Base-by-base conservation (phyloP, 1,140 invertebrate genomes). In the Lycorma delicatula region DNA sequence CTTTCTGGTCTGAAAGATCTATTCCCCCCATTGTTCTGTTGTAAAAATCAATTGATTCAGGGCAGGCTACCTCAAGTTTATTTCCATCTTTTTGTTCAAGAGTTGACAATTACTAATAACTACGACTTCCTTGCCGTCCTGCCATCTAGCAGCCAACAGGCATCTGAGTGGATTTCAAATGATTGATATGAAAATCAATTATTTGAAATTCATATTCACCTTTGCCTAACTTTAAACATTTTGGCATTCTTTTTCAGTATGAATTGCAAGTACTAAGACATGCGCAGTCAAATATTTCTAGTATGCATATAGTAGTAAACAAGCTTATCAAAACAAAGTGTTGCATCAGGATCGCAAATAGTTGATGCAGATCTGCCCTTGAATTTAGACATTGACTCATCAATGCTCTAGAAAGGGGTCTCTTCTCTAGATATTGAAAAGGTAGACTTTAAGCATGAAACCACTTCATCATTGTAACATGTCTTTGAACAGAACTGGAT, bases 261-360 rank as follows among this genome's bases (percentile, higher is more conserved):
- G 18, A 18, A 41, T 56, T 59, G 18, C 31, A 46, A 9, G n/a
- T 54, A 57, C 27, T 50, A 13, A 54, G 50, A 26, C 48, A 18
- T 13, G 57, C 50, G n/a, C 25, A 36, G 4, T 36, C 25, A 5
- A 28, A 41, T 36, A 25, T 23, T 38, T 27, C 16, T n/a, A 54
- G 27, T n/a, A n/a, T 22, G 11, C 38, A 4, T 28, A 54, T 34
- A 12, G 53, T 38, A 5, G 48, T 58, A 41, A 58, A 58, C 34
- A 52, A 5, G 66, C 64, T 54, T 71, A 70, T 29, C 69, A 23
- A 20, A 67, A 67, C 20, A 67, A 69, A 71, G 56, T 70, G 64
- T 50, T 68, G 64, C n/a, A 66, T n/a, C n/a, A n/a, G n/a, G n/a
- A n/a, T n/a, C n/a, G n/a, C n/a, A n/a, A n/a, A n/a, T n/a, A n/a